Evolutionary conservation across 2,888 invertebrate genomes (phyloP), one percentile per base, ranked within the genome.

Genomic region (Tinea trinotella): DNA sequence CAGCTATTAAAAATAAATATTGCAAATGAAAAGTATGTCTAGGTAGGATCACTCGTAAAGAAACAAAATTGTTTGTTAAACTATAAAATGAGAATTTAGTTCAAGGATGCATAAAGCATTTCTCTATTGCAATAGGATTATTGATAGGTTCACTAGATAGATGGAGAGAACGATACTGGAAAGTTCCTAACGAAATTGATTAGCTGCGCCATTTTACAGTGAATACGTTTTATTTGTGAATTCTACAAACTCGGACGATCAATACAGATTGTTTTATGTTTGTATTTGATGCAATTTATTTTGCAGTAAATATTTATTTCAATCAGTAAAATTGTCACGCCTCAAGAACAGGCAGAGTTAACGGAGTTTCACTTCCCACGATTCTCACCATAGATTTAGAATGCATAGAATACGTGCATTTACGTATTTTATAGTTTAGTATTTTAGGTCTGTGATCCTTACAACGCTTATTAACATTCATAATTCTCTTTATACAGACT

Each of bases 51-150:
- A 2, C 18, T 46, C 46, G 46, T 46, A 46, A 46, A 17, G 46
- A 10, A 46, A 19, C 46, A 46, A 46, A 46, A 46, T 46, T 46
- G 46, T 46, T 17, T 19, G 46, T 46, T 46, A 46, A 46, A 17
- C 46, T 46, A 46, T 40, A 40, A 40, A 40, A 13, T 17, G 17
- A 19, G 46, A 19, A 46, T 46, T 46, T 19, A 19, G 46, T n/a
- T 46, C 46, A 46, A 46, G 46, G 46, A 46, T 46, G 46, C 46
- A 17, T 7, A 40, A 2, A 40, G 15, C 30, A 40, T 40, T 40
- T 40, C 40, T 40, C 15, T 40, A 13, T 7, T 40, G 40, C 40
- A 40, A 40, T 40, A 15, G 6, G 15, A 40, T 40, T 12, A 40
- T 40, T 40, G 40, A 40, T 13, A 40, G 40, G 40, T 40, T 40